Evolutionary conservation across 2,888 invertebrate species (phyloP), one percentile per base, ranked within the genome.

Genomic region (Hypercompe scribonia): DNA sequence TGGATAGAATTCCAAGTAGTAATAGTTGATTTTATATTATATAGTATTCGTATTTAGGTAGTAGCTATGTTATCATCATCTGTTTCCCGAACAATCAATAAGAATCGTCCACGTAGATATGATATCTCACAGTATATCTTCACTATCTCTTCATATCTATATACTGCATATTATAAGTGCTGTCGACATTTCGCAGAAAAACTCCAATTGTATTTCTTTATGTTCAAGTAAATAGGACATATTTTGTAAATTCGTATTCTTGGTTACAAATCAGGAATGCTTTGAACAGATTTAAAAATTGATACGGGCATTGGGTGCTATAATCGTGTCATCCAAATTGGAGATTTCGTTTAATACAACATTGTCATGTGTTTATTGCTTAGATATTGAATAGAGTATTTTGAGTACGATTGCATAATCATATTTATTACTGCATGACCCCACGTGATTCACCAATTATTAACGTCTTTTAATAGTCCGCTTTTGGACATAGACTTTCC

Each of bases 71-170:
- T 68, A 54, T 50, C 46, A 64, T 72, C 64, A 34, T 31, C 34
- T 34, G 63, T 50, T 18, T 10, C 42, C 64, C 63, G 24, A 24
- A 36, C 69, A 69, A 69, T 69, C 63, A 58, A 61, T 63, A 31
- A 67, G 65, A 71, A 66, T 39, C 61, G 63, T 61, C 61, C 31
- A 61, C 7, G 42, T n/a, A 74, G 82, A 82, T 82, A 82, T 68
- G 70, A 73, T 83, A 81, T 69, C 79, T 75, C 65, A 34, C 69
- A 75, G 61, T 72, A 63, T 81, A 68, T 75, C 70, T 65, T 11
- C 61, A 67, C 58, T 82, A 77, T 84, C 81, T 42, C 8, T 11
- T 63, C 63, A 67, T 81, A 81, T 81, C 81, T 73, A 64, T 63
- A 42, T 50, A 73, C 31, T 61, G 18, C 28, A 61, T 31, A 64